Evolutionary conservation across 2,888 invertebrate species (phyloP), one percentile per base, ranked within the genome.

Genomic region (Lissocephala sabroskyi): DNA sequence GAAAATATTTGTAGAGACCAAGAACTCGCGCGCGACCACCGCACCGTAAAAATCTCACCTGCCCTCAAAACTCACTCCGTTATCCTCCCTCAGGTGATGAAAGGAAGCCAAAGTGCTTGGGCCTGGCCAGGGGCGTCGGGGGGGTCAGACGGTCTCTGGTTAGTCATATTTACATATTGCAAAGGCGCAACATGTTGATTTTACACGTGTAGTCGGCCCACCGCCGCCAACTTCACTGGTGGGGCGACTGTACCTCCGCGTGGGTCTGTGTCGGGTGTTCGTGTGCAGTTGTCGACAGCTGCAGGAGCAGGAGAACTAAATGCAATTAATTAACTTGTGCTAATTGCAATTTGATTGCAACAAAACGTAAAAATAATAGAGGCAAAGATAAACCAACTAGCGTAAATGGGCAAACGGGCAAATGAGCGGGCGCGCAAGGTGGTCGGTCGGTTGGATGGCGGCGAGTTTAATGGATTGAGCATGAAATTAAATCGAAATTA

Each of bases 301-400:
- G 3, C 11, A 32, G 49, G 40, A 16, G 52, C 43, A 46, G 45
- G 41, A 56, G n/a, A 63, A 10, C 6, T 11, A 35, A 71, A 61
- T 66, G 61, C 53, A 62, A 67, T 67, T 67, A 71, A 71, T 67
- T 75, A 75, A 65, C 59, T 67, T 40, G 48, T 53, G 76, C 59
- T 67, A 73, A 67, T 73, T 68, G 62, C 56, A 57, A 49, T 62
- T 67, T 73, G 55, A 67, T 71, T 71, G 67, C 62, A 54, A 40
- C 54, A 42, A 39, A 37, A 14, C n/a, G 9, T 40, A 46, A 50
- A 56, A 37, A 35, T 29, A 45, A 37, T 11, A 46, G 40, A 37
- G 36, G 18, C 3, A 37, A 18, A 11, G 1, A 23, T 3, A 37
- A 17, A 18, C 18, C 7, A 23, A n/a, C n/a, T 7, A 7, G 23